Evolutionary conservation across 1,140 invertebrate species (phyloP).

Genomic region (Panulirus ornatus): DNA sequence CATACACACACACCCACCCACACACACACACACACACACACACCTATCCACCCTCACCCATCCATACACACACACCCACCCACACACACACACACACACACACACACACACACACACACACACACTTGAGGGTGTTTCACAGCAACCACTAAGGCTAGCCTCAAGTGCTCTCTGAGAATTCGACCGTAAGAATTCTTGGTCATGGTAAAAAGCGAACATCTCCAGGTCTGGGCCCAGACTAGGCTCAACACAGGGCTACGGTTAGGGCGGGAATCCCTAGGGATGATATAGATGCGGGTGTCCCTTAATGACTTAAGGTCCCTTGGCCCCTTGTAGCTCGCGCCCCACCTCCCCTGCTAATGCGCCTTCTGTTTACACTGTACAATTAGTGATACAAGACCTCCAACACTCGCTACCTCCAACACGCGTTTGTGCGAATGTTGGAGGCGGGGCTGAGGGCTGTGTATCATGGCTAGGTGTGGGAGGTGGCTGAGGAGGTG

Average conservation of each 20-base stretch:
- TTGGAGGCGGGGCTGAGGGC: background rate
- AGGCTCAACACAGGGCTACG: no score
- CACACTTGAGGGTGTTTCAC: background rate
- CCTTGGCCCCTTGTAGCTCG: background rate
- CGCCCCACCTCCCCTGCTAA: slow-evolving; percentile 29
- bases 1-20: background rate
- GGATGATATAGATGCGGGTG: no score
- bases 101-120: background rate
- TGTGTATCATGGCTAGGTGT: background rate
- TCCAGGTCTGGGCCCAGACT: background rate
- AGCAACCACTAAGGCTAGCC: background rate
- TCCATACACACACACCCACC: background rate
- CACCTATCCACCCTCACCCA: background rate
- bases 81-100: no score
- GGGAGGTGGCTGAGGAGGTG: background rate
- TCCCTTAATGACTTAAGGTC: background rate
- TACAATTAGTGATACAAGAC: slow-evolving; percentile 46
- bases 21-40: no score
- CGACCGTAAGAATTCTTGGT: slow-evolving; percentile 35
- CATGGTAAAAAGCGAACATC: slow-evolving; percentile 23
- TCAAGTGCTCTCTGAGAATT: slow-evolving; percentile 21
- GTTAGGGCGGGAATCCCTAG: background rate
- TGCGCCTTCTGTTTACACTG: slow-evolving; percentile 20
- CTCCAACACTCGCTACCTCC: slow-evolving; percentile 7
- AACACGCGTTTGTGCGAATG: slow-evolving; percentile 1